Base-by-base conservation (phyloP, 2,797 vertebrate genomes). In the Gymnoscopelus braueri region DNA sequence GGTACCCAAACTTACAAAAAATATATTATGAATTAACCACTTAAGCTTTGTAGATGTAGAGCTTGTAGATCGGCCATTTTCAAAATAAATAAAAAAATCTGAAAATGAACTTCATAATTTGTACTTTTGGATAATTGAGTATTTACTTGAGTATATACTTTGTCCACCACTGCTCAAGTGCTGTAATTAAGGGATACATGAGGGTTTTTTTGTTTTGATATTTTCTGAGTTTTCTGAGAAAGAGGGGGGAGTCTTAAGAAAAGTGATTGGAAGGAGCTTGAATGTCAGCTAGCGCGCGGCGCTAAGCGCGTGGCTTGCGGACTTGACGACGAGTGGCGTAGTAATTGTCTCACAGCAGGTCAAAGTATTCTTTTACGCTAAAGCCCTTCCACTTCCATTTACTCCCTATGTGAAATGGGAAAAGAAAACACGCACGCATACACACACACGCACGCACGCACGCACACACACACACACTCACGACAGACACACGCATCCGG, bases 331-430 rank as follows among this genome's bases (percentile, higher is more conserved):
- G 54, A 35, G 32, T 73, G 64, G 63, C 65, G 67, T 79, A 55
- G 71, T 90, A 90, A 92, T 90, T 88, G 88, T 87, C 86, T 88
- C 87, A 84, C 88, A 89, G 89, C 87, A 90, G 88, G 86, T 91
- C 83, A 82, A 86, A 88, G 84, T 70, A 81, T 87, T 90, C 67
- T 79, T 89, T 88, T 85, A 85, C 88, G 86, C 76, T 84, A 77
- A 73, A 86, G 69, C 79, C 75, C 85, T 78, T 86, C 83, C 74
- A 67, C 74, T 87, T 78, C 75, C 80, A 82, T 91, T 87, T 87
- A 35, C 84, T 84, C 79, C 71, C 82, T 57, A 62, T 67, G 78
- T 84, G 78, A 83, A 85, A 77, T 71, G 77, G 69, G 84, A 78
- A 86, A 88, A 72, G 69, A 73, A 80, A 78, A 69, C 69, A 75